Percentiles rank a stretch among this genome's conserved stretches.
These are phyloP conservation scores for Lochmaea crataegi DNA, from an alignment of 2,888 invertebrate species.

Conservation along the genomic window DNA sequence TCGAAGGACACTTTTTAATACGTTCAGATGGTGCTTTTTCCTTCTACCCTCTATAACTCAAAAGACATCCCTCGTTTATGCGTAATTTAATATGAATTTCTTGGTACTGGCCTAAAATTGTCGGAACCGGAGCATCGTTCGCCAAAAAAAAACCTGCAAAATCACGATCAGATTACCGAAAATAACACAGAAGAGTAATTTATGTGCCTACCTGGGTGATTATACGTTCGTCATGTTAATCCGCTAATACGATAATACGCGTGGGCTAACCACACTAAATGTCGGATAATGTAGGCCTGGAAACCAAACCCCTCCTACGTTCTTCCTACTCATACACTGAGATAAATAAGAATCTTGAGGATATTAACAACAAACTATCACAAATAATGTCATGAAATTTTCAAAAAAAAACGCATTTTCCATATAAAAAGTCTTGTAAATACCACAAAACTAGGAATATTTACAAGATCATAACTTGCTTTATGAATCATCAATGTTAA, in stretches of 20 bases:
- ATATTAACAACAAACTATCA: not conserved
- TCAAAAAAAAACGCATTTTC: no score
- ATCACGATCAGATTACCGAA: conserved; percentile 35
- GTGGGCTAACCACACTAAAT: conserved; percentile 39
- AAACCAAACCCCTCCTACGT: conserved; percentile 41
- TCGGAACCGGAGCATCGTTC: not conserved
- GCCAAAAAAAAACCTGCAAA: conserved; percentile 19
- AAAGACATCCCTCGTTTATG: no score
- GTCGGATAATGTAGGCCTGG: conserved; percentile 46
- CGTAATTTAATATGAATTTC: not conserved
- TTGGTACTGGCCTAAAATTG: conserved; percentile 10
- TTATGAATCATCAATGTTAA: no score
- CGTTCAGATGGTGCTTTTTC: no score
- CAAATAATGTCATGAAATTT: no score
- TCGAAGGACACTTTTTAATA: no score
- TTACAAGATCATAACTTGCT: no score
- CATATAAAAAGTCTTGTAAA: no score
- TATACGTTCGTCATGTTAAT: conserved; percentile 35
- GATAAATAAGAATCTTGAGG: not conserved
- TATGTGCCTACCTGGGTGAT: conserved; percentile 38
- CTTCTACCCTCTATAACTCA: no score
- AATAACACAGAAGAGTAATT: conserved; percentile 29
- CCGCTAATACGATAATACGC: conserved; percentile 32
- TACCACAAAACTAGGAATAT: no score
- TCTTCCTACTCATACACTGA: conserved; percentile 29